Base-by-base conservation (phyloP, 2,888 invertebrate genomes). In the Himalopsyche tibetana region DNA sequence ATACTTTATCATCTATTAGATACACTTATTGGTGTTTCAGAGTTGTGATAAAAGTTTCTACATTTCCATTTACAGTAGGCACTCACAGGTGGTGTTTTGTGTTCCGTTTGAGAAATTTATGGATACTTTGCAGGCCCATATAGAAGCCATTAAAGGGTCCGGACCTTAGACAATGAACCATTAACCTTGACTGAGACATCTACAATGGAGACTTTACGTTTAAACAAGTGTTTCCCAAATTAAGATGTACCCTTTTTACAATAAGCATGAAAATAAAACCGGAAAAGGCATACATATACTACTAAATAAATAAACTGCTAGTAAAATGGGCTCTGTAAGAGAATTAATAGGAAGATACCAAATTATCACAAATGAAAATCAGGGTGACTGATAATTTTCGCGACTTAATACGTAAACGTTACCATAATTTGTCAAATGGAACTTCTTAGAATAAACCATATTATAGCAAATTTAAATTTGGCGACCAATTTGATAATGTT, bases 101-200 rank as follows among this genome's bases (percentile, higher is more conserved):
- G 63, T 63, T 63, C 63, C 63, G 63, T n/a, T 19, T 63, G 63
- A n/a, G 63, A 63, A 63, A 63, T 63, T 63, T 63, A 63, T 63
- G 63, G 63, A 63, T 63, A 63, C 63, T 63, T 63, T 63, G 63
- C 15, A 63, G 63, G 28, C 4, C 63, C 63, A 63, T 63, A 63
- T 63, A 63, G 63, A 63, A 63, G 63, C 63, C 63, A 63, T 63
- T 63, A 63, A 63, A 63, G 63, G 63, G 63, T 63, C 63, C 63
- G 63, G 63, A 63, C 63, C 63, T 63, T 63, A 63, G 63, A 63
- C 63, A 63, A 63, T 63, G 63, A 63, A 63, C 63, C 63, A 63
- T 63, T 63, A 63, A 63, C 63, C 63, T 63, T 63, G 63, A 63
- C 63, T 63, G n/a, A 63, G 63, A 28, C 63, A 63, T 63, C 28